Evolutionary conservation across 2,113 vertebrate genomes (phyloP).

Genomic region (Oreotrochilus melanogaster): DNA sequence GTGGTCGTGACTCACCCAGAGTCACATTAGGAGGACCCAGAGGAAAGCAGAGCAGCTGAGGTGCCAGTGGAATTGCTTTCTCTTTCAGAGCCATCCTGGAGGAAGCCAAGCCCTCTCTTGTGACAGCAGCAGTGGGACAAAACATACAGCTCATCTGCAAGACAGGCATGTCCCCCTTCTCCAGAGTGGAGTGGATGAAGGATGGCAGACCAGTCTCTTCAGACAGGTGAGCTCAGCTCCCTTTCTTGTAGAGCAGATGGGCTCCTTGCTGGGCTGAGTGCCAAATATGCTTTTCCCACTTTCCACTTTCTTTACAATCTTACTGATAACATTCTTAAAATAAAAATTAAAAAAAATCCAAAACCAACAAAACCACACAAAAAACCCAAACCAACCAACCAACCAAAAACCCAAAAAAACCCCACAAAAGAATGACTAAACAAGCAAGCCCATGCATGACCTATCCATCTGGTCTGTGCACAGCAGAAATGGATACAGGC

Average conservation of each 20-base stretch:
- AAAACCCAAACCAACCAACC: too few relatives aligned
- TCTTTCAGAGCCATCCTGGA: slow-evolving; percentile 81
- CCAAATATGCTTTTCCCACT: neutral
- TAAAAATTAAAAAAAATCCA: too few relatives aligned
- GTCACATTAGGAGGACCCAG: neutral
- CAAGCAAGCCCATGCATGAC: neutral
- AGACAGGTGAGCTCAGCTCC: slow-evolving; percentile 79
- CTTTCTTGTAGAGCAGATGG: neutral
- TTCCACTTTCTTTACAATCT: neutral
- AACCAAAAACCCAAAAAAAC: too few relatives aligned
- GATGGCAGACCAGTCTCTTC: slow-evolving; percentile 80
- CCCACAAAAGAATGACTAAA: neutral
- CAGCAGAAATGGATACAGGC: neutral
- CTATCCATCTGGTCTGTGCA: neutral
- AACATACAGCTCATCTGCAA: slow-evolving; percentile 86
- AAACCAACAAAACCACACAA: too few relatives aligned
- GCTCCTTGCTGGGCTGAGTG: neutral
- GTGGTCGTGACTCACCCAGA: neutral
- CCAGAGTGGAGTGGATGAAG: slow-evolving; percentile 86
- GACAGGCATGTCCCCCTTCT: slow-evolving; percentile 66
- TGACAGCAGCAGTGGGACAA: slow-evolving; percentile 85
- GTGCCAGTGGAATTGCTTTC: neutral
- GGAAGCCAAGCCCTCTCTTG: slow-evolving; percentile 78
- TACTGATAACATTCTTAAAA: neutral
- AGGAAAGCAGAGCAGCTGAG: neutral